A percentile compares a stretch with the other conserved stretches of the same genome.
These are phyloP conservation scores for Oeneis ivallda DNA, from an alignment of 2,888 invertebrate species.

Conservation along the genomic window DNA sequence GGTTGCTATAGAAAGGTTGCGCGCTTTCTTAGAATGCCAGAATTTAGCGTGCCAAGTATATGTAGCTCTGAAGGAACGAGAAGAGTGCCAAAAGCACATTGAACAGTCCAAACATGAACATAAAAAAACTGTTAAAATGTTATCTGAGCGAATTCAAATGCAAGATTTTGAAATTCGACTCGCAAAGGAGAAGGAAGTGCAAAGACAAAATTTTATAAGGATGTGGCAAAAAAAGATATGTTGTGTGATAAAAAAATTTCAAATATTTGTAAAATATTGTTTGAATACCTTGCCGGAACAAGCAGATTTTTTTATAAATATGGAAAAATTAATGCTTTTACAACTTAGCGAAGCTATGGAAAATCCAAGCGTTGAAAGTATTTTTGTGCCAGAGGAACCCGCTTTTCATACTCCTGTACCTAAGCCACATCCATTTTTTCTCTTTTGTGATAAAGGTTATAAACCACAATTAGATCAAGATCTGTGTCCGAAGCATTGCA, in stretches of 20 bases:
- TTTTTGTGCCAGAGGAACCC: constrained; percentile 54
- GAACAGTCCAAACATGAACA: constrained; percentile 52
- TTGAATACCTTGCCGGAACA: constrained; percentile 65
- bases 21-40: constrained; percentile 60
- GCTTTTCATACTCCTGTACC: constrained; percentile 53
- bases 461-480: constrained; percentile 54
- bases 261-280: constrained; percentile 65
- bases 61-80: constrained; percentile 69
- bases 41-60: constrained; percentile 73
- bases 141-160: constrained; percentile 51
- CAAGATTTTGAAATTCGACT: constrained; percentile 59
- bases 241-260: constrained; percentile 67
- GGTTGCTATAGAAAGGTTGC: constrained; percentile 60
- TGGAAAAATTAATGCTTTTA: constrained; percentile 70
- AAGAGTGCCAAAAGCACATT: constrained; percentile 57
- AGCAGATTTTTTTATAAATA: constrained; percentile 70
- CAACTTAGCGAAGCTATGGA: constrained; percentile 62
- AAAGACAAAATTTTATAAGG: constrained; percentile 50
- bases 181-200: constrained; percentile 54
- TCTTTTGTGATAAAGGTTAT: constrained; percentile 62
- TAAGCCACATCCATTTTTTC: constrained; percentile 61
- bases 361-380: constrained; percentile 56
- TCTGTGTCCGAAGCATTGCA: constrained; percentile 62
- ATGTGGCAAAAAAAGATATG: constrained; percentile 69
- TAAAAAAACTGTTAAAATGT: constrained; percentile 54